Evolutionary conservation across 2,113 vertebrate genomes (phyloP).

Genomic region (Sialia sialis): DNA sequence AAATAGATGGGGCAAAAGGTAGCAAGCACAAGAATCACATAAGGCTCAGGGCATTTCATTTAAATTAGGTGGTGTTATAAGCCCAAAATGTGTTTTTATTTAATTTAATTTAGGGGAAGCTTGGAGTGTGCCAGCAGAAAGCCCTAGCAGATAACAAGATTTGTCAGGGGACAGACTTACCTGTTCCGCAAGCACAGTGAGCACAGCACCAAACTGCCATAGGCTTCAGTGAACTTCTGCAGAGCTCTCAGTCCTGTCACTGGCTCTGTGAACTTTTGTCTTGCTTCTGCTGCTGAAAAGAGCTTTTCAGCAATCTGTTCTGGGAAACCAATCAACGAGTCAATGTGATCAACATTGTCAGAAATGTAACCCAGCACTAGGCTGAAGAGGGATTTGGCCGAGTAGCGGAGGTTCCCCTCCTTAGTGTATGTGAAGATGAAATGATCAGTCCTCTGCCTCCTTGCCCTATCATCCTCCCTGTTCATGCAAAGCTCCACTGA

Average conservation of each 20-base stretch:
- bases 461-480: constrained; percentile 68
- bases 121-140: neutral
- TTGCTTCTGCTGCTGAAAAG: constrained; percentile 87
- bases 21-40: neutral
- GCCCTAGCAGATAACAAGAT: neutral
- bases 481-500: constrained; percentile 79
- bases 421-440: constrained; percentile 91
- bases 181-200: constrained; percentile 88
- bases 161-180: constrained; percentile 57
- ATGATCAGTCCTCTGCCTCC: constrained; percentile 81
- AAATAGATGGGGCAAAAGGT: neutral
- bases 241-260: constrained; percentile 82
- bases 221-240: constrained; percentile 88
- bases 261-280: constrained; percentile 84
- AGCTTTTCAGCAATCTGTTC: constrained; percentile 93
- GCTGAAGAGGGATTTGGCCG: constrained; percentile 89
- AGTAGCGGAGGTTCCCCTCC: constrained; percentile 90
- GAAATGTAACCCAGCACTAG: constrained; percentile 86
- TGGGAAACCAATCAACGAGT: constrained; percentile 92
- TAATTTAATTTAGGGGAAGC: neutral
- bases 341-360: constrained; percentile 89
- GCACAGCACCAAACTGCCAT: constrained; percentile 85
- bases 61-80: neutral
- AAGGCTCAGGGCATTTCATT: neutral
- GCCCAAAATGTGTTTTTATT: neutral